Evolutionary conservation across 2,888 invertebrate species (phyloP), one percentile per base, ranked within the genome.

Genomic region (Hyposoter dolosus): DNA sequence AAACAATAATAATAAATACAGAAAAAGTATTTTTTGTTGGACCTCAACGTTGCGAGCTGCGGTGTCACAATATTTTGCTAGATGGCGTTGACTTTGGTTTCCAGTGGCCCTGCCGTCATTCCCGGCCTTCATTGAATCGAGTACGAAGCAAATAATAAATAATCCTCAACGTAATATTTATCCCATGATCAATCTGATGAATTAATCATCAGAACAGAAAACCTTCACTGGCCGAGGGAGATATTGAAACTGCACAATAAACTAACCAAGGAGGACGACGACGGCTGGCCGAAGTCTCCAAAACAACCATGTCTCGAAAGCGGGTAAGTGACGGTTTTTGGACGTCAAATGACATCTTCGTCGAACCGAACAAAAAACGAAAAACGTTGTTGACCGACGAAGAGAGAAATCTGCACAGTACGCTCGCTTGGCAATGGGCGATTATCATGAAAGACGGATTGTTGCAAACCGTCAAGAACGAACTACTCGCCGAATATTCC

Each of bases 401-500:
- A 45, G 35, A 69, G 9, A 45, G 45, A 23, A 23, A 15, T 17
- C 6, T 56, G 0, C 40, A 43, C 12, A 7, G 17, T 12, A 74
- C 74, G 3, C 40, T 74, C 7, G 19, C 74, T 6, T 5, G 40
- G 9, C 35, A 35, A 40, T 77, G 66, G 77, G 47, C 77, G 15
- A 17, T 15, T 0, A 77, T 66, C 23, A 1, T 66, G 23, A 19
- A 9, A 23, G 28, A 66, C 0, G 77, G 77, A 9, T 23, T 77
- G 4, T 9, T 9, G 3, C 23, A 77, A 3, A 17, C 23, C 9
- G 17, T 66, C 3, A 77, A 23, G n/a, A 23, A 66, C 3, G 66
- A 66, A 40, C 19, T 50, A 0, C 23, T 1, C 28, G 0, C 19
- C 0, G 66, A 40, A 1, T 77, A 77, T 45, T 12, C 23, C 15